Evolutionary conservation across 2,113 vertebrate species (phyloP), one percentile per base, ranked within the genome.

Genomic region (Reinhardtius hippoglossoides): DNA sequence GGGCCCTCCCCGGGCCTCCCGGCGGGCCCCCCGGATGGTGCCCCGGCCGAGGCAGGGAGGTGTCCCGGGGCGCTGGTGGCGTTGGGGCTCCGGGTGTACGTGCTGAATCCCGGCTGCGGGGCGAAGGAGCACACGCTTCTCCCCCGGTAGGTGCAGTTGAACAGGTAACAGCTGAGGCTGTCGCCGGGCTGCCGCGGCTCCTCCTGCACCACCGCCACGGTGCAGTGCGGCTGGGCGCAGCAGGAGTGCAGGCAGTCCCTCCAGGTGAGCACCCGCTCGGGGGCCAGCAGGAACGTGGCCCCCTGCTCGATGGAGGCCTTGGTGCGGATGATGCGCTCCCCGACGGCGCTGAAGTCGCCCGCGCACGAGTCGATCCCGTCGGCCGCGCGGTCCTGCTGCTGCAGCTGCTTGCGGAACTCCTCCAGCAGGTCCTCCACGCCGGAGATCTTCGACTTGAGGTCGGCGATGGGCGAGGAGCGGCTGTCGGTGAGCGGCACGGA

Each of bases 321-420:
- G 81, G 97, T 94, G 82, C 96, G 95, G 91, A 98, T 98, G 95
- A 98, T 98, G 91, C 95, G 92, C 88, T 96, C 95, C 75, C 88
- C 87, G 13, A 56, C 85, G 48, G 82, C 86, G 73, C 35, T 76
- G 82, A 93, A 95, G 59, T 90, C 91, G 59, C 79, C 75, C 80
- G 90, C 74, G 26, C 94, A 95, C 54, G 87, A 82, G 82, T 94
- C 92, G 0, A 8, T 13, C 64, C 61, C 86, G 37, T 90, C 88
- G 50, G 76, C 77, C 0, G 50, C 61, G 18, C 94, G 95, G 62
- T 93, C 92, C 85, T 94, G 94, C 85, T 96, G 96, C 2, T 97
- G 95, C 15, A 50, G 46, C 95, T 97, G 95, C 79, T 95, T 93
- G 52, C 95, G 95, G 82, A 97, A 97, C 76, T 98, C 95, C 82